phyloP scores from a whole-genome alignment of 2,888 invertebrate genomes.

The Eupithecia pulchellata region DNA sequence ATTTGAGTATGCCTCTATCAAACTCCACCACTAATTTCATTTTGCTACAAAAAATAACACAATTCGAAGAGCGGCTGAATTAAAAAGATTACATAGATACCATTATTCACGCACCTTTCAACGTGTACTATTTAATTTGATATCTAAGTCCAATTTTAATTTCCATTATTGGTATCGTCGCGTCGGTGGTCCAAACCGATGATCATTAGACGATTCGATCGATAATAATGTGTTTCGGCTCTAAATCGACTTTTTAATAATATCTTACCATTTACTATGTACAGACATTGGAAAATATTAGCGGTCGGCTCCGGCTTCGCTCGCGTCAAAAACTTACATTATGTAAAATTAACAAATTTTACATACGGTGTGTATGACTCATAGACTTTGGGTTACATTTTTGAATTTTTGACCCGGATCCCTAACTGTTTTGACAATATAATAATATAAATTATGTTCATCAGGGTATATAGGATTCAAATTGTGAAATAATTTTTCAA shows the following conservation, averaged over 20 bases:
- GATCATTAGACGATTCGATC: slow-evolving; percentile 62
- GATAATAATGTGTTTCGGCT: slow-evolving; percentile 64
- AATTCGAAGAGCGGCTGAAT: slow-evolving; percentile 19
- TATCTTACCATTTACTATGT: slow-evolving; percentile 51
- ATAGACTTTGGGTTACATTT: too few relatives aligned
- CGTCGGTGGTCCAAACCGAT: slow-evolving; percentile 65
- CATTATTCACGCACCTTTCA: slow-evolving; percentile 39
- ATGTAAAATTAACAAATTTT: too few relatives aligned
- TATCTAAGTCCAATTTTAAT: slow-evolving; percentile 58
- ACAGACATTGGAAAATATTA: slow-evolving; percentile 18
- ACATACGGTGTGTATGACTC: too few relatives aligned
- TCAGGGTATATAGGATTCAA: too few relatives aligned
- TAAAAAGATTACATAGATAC: slow-evolving; percentile 36
- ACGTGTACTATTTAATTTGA: slow-evolving; percentile 43
- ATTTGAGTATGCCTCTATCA: slow-evolving; percentile 17
- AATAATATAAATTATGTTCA: too few relatives aligned
- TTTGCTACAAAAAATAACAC: slow-evolving; percentile 21
- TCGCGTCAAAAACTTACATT: too few relatives aligned
- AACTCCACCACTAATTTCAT: slow-evolving; percentile 12
- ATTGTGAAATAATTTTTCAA: too few relatives aligned
- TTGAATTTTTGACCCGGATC: too few relatives aligned
- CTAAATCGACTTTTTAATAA: slow-evolving; percentile 67
- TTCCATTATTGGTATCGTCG: slow-evolving; percentile 62
- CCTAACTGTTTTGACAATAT: too few relatives aligned
- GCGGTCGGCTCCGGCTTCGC: too few relatives aligned